Base-by-base conservation (phyloP, 92 coral and sea anemone genomes). In the Zoanthus gigantus region DNA sequence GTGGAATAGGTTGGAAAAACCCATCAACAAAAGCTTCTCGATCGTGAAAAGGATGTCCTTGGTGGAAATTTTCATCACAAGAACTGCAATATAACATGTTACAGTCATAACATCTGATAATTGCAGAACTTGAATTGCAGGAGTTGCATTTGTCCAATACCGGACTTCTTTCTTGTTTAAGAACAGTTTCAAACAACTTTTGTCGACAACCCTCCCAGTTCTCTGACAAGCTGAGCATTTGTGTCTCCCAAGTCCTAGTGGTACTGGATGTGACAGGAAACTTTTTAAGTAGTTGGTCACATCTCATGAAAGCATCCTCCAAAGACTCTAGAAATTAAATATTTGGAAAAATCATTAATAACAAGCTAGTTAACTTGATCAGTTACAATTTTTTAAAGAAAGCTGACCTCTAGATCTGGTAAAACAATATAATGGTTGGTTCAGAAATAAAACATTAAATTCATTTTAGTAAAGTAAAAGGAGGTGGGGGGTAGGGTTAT, bases 91-190 rank as follows among this genome's bases (percentile, higher is more conserved):
- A 34, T 65, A 86, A 58, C 83, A 86, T 34, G 50, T 71, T 75
- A 86, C 82, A 86, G 32, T 75, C 72, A 58, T 75, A 79, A 56
- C 89, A 86, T 30, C 89, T 42, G 23, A 86, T 42, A 28, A 86
- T 46, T 74, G 83, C 82, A 73, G 45, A 29, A 6, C 58, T 31
- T 6, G 56, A 68, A 73, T 32, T 31, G 57, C 89, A 75, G 45
- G 29, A 18, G 56, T 14, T 61, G 57, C 83, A 86, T 16, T 30
- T 57, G 2, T 75, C 89, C 53, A 37, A 54, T n/a, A 71, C 56
- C 7, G 83, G 89, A 31, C 48, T 72, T 8, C 81, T 79, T 73
- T 75, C 50, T 78, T 79, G 77, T 30, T 73, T 29, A 6, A 76
- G 42, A 15, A 86, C 61, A 6, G 89, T 83, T 71, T 73, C 18